Evolutionary conservation across 2,797 vertebrate genomes (phyloP), one percentile per base, ranked within the genome.

Genomic region (Syngnathus rostellatus): DNA sequence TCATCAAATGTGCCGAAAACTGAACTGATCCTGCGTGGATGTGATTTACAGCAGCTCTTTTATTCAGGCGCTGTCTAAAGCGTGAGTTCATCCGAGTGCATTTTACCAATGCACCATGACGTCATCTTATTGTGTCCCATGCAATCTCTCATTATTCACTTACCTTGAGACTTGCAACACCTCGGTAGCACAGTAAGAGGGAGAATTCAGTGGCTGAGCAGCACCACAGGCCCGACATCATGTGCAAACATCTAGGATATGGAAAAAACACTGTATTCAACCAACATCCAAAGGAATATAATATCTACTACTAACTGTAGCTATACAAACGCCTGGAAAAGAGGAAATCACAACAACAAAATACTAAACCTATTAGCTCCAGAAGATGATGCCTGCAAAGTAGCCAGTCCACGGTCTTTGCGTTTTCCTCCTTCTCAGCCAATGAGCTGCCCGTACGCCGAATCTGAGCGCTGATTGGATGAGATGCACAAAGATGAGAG

Each of bases 361-460:
- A 19, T 23, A 67, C 65, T 5, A 41, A 64, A 66, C 69, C 60
- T 53, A 75, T 70, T 69, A 41, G 31, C 12, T 12, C 8, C 40
- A 25, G 41, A 8, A 62, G 41, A 16, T 12, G n/a, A 6, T 16
- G 60, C 21, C 21, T 8, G 41, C 14, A 69, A 62, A 77, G 69
- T 76, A 77, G 62, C 65, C 46, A 39, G 41, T 74, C 74, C 67
- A 6, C 66, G 65, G 67, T 72, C 77, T 76, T 67, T 72, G 74
- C 85, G 83, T 87, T 80, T 86, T 88, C 86, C 84, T 86, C 80
- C 69, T 83, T 74, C 43, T 6, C 61, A 71, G 65, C 88, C 86
- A 88, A 89, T 89, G 25, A 75, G 71, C 25, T 38, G n/a, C 57
- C 68, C 6, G 62, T 1, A 46, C 54, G 0, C 11, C 14, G 25